phyloP scores from a whole-genome alignment of 2,113 vertebrate genomes.

The Microtus pennsylvanicus region DNA sequence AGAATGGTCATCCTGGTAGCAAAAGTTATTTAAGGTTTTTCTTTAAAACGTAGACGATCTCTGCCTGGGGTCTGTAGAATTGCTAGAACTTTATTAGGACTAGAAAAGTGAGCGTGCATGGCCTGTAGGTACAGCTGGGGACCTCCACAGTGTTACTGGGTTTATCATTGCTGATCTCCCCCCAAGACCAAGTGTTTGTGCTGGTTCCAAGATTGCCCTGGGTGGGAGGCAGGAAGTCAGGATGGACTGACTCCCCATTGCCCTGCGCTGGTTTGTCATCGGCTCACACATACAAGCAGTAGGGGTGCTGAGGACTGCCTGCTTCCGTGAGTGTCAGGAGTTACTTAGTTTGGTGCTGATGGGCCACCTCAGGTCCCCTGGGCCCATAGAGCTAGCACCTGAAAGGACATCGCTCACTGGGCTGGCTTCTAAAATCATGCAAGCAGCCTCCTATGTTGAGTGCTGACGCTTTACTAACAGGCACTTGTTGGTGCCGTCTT shows the following conservation, averaged over 20 bases:
- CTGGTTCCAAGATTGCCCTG: background rate
- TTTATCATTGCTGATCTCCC: background rate
- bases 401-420: rapidly evolving
- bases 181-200: background rate
- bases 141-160: background rate
- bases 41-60: background rate
- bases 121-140: background rate
- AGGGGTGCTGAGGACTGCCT: background rate
- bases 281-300: background rate
- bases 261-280: background rate
- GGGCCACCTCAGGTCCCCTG: background rate
- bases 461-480: background rate
- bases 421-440: background rate
- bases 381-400: background rate
- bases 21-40: constrained; percentile 25
- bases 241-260: background rate
- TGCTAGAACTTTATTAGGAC: background rate
- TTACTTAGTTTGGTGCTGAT: background rate
- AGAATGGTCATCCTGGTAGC: background rate
- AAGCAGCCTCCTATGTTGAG: background rate
- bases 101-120: background rate
- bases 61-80: background rate
- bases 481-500: background rate
- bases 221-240: background rate
- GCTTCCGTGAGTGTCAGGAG: background rate